Evolutionary conservation across 2,113 vertebrate genomes (phyloP).

Genomic region (Colinus virginianus): DNA sequence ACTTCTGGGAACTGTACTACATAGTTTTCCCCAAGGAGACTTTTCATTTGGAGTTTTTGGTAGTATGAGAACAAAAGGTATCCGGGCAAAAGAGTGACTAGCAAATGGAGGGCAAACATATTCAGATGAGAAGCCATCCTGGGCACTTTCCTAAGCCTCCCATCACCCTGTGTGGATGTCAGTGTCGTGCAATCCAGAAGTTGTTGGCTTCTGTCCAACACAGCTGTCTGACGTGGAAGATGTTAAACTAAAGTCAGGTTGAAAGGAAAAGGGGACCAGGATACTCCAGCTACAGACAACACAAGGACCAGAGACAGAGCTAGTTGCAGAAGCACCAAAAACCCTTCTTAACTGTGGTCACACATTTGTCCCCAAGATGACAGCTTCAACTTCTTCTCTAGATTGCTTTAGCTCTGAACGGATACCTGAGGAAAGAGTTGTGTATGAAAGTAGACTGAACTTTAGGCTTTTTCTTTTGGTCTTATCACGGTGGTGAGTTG

Average conservation of each 20-base stretch:
- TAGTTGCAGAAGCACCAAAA: not conserved
- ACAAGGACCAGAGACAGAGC: not conserved
- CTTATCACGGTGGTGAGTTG: accelerated
- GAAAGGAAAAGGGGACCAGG: not conserved
- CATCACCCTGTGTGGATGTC: constrained; percentile 21
- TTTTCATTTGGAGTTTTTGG: constrained; percentile 33
- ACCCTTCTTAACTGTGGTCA: not conserved
- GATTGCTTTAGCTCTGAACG: not conserved
- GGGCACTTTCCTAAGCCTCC: not conserved
- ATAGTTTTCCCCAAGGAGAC: not conserved
- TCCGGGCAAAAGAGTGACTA: not conserved
- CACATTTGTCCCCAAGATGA: not conserved
- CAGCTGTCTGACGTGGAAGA: not conserved
- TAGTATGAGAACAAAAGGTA: constrained; percentile 8
- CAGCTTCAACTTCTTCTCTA: not conserved
- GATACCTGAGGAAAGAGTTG: not conserved
- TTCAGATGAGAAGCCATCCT: constrained; percentile 31
- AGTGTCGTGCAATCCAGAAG: constrained; percentile 21
- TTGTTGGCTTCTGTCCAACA: constrained; percentile 34
- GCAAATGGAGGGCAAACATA: constrained; percentile 12
- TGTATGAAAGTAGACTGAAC: not conserved
- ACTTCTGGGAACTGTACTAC: constrained; percentile 22
- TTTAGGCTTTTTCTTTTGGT: not conserved
- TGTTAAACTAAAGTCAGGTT: constrained; percentile 21
- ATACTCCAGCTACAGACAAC: not conserved